Conservation (phyloP, 2,797 vertebrate genomes). For the Chloroceryle inda region DNA sequence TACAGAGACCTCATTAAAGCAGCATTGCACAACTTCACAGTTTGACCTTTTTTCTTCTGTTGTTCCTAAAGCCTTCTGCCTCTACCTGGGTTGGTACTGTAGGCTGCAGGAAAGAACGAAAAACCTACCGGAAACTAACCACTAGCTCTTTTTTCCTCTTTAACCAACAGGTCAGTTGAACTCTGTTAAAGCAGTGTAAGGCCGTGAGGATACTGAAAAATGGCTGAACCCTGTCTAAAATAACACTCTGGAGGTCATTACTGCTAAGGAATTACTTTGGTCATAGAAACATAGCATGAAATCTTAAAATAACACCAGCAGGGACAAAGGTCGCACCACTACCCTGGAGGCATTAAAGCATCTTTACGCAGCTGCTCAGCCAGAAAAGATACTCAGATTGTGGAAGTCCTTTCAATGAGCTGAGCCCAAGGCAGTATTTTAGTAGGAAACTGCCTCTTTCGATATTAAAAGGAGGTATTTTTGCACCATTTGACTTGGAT, state of each 20-base stretch:
- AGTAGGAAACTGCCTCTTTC: conserved; percentile 44
- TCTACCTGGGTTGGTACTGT: neutral
- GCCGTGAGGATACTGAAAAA: neutral
- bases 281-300: neutral
- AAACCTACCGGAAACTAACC: neutral
- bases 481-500: conserved; percentile 26
- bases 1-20: neutral
- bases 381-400: conserved; percentile 35
- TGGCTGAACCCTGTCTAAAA: neutral
- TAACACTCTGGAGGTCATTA: neutral
- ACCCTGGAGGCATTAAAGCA: conserved; percentile 16
- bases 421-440: conserved; percentile 51
- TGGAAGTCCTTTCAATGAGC: conserved; percentile 12
- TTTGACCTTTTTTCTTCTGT: neutral
- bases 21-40: neutral
- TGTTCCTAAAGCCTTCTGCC: neutral
- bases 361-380: conserved; percentile 17
- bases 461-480: conserved; percentile 54
- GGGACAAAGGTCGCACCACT: neutral
- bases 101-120: neutral
- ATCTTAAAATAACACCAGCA: neutral
- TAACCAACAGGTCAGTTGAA: neutral
- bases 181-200: neutral
- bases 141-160: neutral
- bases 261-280: neutral